Base-by-base conservation (phyloP, 2,888 invertebrate genomes). In the Agriotes lineatus region DNA sequence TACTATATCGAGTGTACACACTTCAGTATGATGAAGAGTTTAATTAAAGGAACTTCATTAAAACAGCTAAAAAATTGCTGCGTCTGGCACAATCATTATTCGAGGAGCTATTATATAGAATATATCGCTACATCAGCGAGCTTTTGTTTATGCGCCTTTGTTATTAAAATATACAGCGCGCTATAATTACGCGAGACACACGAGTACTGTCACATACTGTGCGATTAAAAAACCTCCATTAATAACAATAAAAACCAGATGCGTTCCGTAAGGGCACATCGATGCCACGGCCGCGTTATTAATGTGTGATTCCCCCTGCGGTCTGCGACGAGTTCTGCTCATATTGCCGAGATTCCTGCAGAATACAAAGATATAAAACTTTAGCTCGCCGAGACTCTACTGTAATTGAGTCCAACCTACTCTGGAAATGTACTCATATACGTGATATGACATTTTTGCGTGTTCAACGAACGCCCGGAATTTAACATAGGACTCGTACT, bases 331-430 rank as follows among this genome's bases (percentile, higher is more conserved):
- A 68, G 63, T 60, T 68, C 60, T 66, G 67, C 69, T 72, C 67
- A 73, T 76, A 74, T 75, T 73, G 72, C 73, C 48, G 64, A 72
- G 73, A 74, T 76, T 72, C 73, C 71, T 59, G 42, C 69, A 37
- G 75, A 73, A 76, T 74, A 74, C 74, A 76, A 73, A 75, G 74
- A 74, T 70, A 69, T 71, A 73, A 70, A 74, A 72, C 72, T 74
- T 69, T 71, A 68, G 69, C 48, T 65, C 42, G 56, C 58, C 42
- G 59, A 50, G 37, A 50, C 60, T 61, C 61, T 25, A 39, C 52
- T 59, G 73, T 75, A 76, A 75, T 76, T 75, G 74, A 76, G 76
- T 75, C 71, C 69, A 69, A 72, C 73, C 74, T 68, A 72, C 72
- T 70, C 62, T 60, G 64, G 59, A 72, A 74, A 66, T 58, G 58